Conservation (phyloP, 2,113 vertebrate genomes). For the Leucopsar rothschildi region DNA sequence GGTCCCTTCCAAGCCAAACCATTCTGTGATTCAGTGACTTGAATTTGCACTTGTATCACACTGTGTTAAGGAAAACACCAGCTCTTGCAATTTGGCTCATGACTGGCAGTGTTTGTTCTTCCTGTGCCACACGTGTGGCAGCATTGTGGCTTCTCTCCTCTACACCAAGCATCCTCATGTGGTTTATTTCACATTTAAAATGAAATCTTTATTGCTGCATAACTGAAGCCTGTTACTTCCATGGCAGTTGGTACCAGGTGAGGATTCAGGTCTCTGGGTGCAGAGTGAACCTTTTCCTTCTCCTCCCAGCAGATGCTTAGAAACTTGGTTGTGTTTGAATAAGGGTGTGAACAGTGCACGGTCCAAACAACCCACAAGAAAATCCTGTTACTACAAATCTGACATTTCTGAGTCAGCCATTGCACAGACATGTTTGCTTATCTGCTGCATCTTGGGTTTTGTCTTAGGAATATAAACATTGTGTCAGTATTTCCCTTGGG, state of each 20-base stretch:
- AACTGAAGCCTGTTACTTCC: neutral
- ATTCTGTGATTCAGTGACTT: neutral
- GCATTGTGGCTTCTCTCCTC: neutral
- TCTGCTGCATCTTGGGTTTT: neutral
- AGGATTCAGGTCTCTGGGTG: neutral
- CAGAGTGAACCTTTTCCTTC: neutral
- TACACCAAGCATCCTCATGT: neutral
- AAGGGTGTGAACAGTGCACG: accelerated
- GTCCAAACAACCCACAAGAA: neutral
- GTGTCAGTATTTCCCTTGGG: neutral
- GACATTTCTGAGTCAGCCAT: neutral
- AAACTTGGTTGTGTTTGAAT: neutral
- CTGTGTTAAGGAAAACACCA: neutral
- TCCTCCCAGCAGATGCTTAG: neutral
- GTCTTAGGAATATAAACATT: neutral
- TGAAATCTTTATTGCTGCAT: neutral
- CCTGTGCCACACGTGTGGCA: neutral
- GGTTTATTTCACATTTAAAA: neutral
- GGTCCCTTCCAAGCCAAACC: neutral
- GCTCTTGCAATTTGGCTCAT: neutral
- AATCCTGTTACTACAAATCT: neutral
- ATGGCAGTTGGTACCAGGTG: neutral
- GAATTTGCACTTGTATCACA: accelerated
- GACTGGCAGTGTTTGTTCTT: neutral
- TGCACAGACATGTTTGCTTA: neutral